Evolutionary conservation across 2,113 vertebrate genomes (phyloP).

Genomic region (Xiphophorus maculatus): DNA sequence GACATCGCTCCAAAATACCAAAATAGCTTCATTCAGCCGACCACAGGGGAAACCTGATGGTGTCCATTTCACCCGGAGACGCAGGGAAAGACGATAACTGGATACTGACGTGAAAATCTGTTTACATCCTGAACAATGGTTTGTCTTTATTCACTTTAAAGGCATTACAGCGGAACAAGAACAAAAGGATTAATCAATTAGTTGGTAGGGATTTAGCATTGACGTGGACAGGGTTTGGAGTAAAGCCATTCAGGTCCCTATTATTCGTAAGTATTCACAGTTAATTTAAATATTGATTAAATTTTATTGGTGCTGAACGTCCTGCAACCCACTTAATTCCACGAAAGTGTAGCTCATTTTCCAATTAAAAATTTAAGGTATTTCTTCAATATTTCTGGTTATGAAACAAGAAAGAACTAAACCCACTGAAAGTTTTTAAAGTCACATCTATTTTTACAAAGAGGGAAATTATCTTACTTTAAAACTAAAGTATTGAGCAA

Average conservation of each 20-base stretch:
- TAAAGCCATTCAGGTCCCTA: rapidly evolving
- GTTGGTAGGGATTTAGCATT: not conserved
- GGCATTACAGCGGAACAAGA: not conserved
- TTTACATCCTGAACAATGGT: conserved; percentile 39
- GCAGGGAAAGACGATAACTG: conserved; percentile 17
- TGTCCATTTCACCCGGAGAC: not conserved
- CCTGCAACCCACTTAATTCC: not conserved
- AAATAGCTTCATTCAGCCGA: conserved; percentile 50
- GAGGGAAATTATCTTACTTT: not conserved
- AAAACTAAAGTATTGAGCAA: not conserved
- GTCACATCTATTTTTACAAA: not conserved
- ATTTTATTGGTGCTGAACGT: not conserved
- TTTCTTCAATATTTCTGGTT: not conserved
- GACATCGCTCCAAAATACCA: conserved; percentile 59
- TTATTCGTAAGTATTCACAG: not conserved
- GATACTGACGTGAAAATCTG: conserved; percentile 35
- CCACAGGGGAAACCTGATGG: conserved; percentile 11
- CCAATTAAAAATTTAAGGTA: not conserved
- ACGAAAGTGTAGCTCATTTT: not conserved
- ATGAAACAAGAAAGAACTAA: not conserved
- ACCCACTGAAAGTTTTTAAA: not conserved
- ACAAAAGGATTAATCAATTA: not conserved
- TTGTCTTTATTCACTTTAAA: conserved; percentile 10
- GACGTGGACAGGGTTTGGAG: not conserved
- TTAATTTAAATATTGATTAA: not conserved